Conservation (phyloP, 2,888 invertebrate genomes). For the Drosophila longiperda region DNA sequence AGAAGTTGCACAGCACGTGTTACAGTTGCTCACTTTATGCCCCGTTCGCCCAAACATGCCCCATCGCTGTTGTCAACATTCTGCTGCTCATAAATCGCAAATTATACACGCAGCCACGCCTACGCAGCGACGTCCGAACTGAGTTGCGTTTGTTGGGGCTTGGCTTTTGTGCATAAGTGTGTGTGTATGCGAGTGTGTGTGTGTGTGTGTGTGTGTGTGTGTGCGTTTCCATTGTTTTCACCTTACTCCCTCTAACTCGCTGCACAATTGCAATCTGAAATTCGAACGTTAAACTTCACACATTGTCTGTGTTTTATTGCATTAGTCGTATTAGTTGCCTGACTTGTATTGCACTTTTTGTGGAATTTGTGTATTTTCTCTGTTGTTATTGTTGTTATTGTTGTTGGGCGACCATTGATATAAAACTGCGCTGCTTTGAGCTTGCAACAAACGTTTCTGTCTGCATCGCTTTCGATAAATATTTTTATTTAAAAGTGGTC, state of each 20-base stretch:
- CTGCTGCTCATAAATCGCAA: slow-evolving; percentile 74
- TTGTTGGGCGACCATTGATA: slow-evolving; percentile 19
- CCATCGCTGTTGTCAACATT: slow-evolving; percentile 55
- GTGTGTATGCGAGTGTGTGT: slow-evolving; percentile 12
- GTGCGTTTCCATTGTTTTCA: slow-evolving; percentile 34
- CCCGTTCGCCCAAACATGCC: neutral
- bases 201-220: slow-evolving; percentile 25
- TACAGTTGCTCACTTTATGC: slow-evolving; percentile 33
- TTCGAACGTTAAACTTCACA: slow-evolving; percentile 76
- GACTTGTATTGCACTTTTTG: slow-evolving; percentile 20
- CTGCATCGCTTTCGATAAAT: slow-evolving; percentile 6
- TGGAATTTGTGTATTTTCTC: slow-evolving; percentile 5
- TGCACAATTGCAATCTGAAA: slow-evolving; percentile 74
- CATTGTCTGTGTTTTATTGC: slow-evolving; percentile 77
- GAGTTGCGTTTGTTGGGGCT: slow-evolving; percentile 38
- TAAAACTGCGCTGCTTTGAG: slow-evolving; percentile 18
- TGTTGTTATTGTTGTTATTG: slow-evolving; percentile 3
- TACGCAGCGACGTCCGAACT: slow-evolving; percentile 27
- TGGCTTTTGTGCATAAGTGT: slow-evolving; percentile 50
- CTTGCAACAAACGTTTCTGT: slow-evolving; percentile 33
- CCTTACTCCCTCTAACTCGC: neutral
- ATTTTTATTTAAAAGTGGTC: neutral
- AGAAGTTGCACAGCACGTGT: slow-evolving; percentile 76
- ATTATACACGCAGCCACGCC: slow-evolving; percentile 77
- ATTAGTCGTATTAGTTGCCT: slow-evolving; percentile 51